A percentile compares a stretch with the other conserved stretches of the same genome.
phyloP scores from a whole-genome alignment of 2,888 invertebrate species.

The Pilophorus perplexus region DNA sequence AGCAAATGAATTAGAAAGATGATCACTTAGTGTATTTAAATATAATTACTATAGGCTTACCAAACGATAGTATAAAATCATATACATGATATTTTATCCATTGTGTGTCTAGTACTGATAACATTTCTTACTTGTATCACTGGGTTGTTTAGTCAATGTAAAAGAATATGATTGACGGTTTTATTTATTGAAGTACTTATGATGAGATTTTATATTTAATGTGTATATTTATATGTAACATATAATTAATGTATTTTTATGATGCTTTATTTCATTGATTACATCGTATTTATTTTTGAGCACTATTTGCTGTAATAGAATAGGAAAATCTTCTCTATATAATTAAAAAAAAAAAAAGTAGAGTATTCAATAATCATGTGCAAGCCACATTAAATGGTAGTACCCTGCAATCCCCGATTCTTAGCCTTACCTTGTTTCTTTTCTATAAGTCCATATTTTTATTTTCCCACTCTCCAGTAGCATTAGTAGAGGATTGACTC shows the following conservation, averaged over 20 bases:
- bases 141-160: constrained; percentile 29
- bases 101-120: constrained; percentile 30
- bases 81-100: constrained; percentile 12
- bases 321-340: constrained; percentile 6
- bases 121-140: constrained; percentile 12
- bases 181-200: constrained; percentile 31
- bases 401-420: background rate
- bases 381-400: background rate
- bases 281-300: constrained; percentile 16
- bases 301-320: constrained; percentile 15
- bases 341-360: background rate
- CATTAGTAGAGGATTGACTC: background rate
- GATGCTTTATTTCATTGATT: constrained; percentile 4
- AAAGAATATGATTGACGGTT: constrained; percentile 11
- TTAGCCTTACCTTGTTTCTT: background rate
- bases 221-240: constrained; percentile 33
- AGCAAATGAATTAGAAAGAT: background rate
- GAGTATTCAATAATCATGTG: background rate
- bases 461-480: background rate
- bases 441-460: background rate
- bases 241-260: constrained; percentile 34
- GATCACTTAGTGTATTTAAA: background rate
- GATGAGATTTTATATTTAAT: constrained; percentile 30
- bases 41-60: constrained; percentile 7
- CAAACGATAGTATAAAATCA: background rate